These are phyloP conservation scores for Alectura lathami DNA, from an alignment of 2,113 vertebrate genomes.

Conservation along the genomic window DNA sequence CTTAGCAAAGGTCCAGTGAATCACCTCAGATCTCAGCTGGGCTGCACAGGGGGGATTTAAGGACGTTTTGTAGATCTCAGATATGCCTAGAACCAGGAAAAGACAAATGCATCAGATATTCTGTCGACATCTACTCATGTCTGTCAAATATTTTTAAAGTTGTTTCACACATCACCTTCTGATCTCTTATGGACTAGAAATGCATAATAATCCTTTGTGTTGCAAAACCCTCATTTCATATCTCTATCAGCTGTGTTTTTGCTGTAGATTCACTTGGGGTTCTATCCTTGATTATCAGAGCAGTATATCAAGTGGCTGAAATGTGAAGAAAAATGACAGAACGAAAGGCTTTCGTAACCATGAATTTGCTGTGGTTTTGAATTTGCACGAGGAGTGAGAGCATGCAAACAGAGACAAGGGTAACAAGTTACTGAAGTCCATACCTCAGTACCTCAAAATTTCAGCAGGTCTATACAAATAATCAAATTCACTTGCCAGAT, in stretches of 20 bases:
- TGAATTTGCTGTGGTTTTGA: neutral
- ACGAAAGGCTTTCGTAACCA: neutral
- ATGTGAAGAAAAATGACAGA: neutral
- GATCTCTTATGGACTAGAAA: neutral
- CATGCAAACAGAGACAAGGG: neutral
- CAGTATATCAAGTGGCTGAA: neutral
- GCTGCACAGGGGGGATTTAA: neutral
- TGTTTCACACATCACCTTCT: neutral
- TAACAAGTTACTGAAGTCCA: neutral
- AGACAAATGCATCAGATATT: neutral
- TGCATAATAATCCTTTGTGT: neutral
- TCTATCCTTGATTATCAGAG: neutral
- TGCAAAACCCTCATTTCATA: neutral
- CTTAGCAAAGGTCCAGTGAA: neutral
- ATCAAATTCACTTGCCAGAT: neutral
- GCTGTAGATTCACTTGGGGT: neutral
- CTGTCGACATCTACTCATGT: neutral
- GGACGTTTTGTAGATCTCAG: neutral
- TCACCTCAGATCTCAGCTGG: neutral
- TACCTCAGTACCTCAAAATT: neutral
- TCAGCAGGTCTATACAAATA: neutral
- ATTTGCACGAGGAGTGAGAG: neutral
- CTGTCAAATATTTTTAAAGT: neutral
- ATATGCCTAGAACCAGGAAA: neutral
- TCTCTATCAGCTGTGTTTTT: neutral